Evolutionary conservation across 2,797 vertebrate genomes (phyloP).

Genomic region (Smutsia temminckii): DNA sequence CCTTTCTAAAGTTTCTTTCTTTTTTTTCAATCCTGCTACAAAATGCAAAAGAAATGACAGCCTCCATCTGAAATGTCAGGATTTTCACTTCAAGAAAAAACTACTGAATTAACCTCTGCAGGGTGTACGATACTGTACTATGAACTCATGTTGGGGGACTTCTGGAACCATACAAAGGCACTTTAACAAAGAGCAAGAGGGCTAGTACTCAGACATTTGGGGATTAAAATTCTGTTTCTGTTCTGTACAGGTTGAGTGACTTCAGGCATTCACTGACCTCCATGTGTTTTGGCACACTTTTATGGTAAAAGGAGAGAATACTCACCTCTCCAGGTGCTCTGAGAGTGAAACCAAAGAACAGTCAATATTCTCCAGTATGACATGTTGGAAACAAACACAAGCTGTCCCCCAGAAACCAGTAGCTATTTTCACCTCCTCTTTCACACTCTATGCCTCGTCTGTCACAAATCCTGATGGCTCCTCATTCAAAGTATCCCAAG

Average conservation of each 20-base stretch:
- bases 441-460: neutral
- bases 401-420: neutral
- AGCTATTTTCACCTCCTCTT: neutral
- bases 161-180: neutral
- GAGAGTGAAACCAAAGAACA: neutral
- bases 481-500: neutral
- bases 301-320: neutral
- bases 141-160: neutral
- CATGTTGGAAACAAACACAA: neutral
- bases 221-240: neutral
- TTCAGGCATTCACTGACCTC: neutral
- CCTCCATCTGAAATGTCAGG: neutral
- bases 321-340: neutral
- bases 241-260: neutral
- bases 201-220: neutral
- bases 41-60: conserved; percentile 18
- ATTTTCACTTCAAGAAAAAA: conserved; percentile 46
- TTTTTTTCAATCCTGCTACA: neutral
- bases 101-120: neutral
- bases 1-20: neutral
- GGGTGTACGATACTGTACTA: neutral
- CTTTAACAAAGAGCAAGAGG: neutral
- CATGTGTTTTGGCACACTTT: neutral
- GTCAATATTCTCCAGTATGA: neutral
- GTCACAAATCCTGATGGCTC: neutral